Percentiles rank a stretch among this genome's conserved stretches.
phyloP scores from a whole-genome alignment of 2,888 invertebrate genomes.

The Drosophila nr. perissopoda region DNA sequence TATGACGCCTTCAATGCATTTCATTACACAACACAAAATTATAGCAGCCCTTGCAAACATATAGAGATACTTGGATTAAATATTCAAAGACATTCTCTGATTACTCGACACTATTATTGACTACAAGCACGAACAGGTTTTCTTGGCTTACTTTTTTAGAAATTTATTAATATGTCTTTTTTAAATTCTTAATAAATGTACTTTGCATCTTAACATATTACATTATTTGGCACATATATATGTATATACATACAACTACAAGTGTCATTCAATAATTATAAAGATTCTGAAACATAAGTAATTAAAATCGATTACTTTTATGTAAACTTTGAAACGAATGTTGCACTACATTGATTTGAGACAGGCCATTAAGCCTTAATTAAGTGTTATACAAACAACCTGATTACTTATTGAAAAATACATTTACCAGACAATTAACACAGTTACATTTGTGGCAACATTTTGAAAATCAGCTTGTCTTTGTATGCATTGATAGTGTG shows the following conservation, averaged over 20 bases:
- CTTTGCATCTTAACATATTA: neutral
- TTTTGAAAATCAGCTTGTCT: neutral
- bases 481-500: neutral
- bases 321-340: neutral
- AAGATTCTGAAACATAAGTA: neutral
- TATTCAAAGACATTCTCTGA: neutral
- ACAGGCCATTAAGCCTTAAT: neutral
- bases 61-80: neutral
- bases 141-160: neutral
- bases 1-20: neutral
- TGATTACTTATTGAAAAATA: neutral
- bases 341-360: neutral
- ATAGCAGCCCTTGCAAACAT: neutral
- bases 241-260: neutral
- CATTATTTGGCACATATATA: no score
- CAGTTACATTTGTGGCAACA: neutral
- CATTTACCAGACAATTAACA: neutral
- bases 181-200: neutral
- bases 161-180: neutral
- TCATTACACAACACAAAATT: neutral
- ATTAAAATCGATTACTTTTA: neutral
- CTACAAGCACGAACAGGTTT: neutral
- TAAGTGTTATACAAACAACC: neutral
- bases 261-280: neutral
- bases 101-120: neutral